Base-by-base conservation (phyloP, 2,113 vertebrate species). In the Pollachius pollachius region DNA sequence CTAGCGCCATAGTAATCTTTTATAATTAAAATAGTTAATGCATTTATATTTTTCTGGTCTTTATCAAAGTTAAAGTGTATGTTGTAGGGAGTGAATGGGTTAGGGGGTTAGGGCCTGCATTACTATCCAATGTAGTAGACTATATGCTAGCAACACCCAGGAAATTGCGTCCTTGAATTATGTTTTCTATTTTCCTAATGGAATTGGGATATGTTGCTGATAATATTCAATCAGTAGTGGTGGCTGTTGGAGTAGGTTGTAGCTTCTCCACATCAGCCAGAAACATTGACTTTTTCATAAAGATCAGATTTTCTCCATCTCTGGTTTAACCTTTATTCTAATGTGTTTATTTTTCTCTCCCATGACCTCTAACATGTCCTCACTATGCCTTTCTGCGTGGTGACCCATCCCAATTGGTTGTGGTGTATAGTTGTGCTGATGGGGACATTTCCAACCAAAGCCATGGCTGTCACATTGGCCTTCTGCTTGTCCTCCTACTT, bases 351-450 rank as follows among this genome's bases (percentile, higher is more conserved):
- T n/a, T 57, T n/a, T 17, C 54, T 57, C 15, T 57, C 54, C 54
- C 54, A 79, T 70, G 60, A 64, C 68, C 76, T 65, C 30, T 80
- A 58, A 69, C 67, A 2, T 48, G 41, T n/a, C 54, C 16, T n/a
- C 15, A 57, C 54, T 13, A 57, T n/a, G 15, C 16, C 15, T 57
- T 71, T 81, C 64, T 69, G 63, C 66, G 34, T 71, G 8, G 19
- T 81, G 70, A 69, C 70, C 69, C 2, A 2, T 16, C 5, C 54
- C 41, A 48, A 13, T 48, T 9, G 30, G 16, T 63, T 27, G 78
- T 56, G 74, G 58, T n/a, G 4, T 69, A 68, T 71, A 84, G 70
- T 70, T 88, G 71, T 89, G 85, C 84, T 83, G 81, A 69, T 86
- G 82, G 84, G 30, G 81, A 89, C 34, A 65, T 81, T 67, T 85